Percentiles rank a stretch among this genome's conserved stretches.
These are phyloP conservation scores for Cremastobaeus sp. DNA, from an alignment of 2,888 invertebrate species.

Conservation along the genomic window DNA sequence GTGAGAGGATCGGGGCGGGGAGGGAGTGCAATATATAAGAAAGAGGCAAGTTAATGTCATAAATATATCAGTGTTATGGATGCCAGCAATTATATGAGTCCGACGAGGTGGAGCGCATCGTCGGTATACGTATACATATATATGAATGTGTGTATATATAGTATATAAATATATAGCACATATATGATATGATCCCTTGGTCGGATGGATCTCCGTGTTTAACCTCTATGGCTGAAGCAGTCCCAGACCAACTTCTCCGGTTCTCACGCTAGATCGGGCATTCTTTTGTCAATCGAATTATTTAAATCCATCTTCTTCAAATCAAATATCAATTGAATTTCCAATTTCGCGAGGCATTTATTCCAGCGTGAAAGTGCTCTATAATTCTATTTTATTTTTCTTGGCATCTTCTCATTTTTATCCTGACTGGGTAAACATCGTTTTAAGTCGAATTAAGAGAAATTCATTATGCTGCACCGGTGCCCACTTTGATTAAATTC, in stretches of 20 bases:
- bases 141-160: too few relatives aligned
- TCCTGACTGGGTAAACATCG: too few relatives aligned
- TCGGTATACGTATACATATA: too few relatives aligned
- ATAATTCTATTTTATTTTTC: too few relatives aligned
- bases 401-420: too few relatives aligned
- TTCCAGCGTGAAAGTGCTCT: neutral
- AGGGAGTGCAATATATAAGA: constrained; percentile 69
- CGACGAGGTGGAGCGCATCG: constrained; percentile 74
- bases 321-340: constrained; percentile 37
- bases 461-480: neutral
- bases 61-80: constrained; percentile 78
- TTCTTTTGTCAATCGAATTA: constrained; percentile 69
- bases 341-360: neutral
- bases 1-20: constrained; percentile 74
- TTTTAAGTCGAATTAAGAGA: too few relatives aligned
- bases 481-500: neutral
- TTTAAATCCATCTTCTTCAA: constrained; percentile 64
- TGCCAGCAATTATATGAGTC: constrained; percentile 78
- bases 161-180: too few relatives aligned
- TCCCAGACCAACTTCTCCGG: constrained; percentile 69
- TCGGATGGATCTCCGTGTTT: constrained; percentile 69
- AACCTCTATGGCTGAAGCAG: constrained; percentile 57
- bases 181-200: constrained; percentile 74
- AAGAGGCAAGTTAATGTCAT: constrained; percentile 78
- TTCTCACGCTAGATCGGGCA: constrained; percentile 73